Evolutionary conservation across 2,113 vertebrate species (phyloP).

Genomic region (Herpetotheres cachinnans): DNA sequence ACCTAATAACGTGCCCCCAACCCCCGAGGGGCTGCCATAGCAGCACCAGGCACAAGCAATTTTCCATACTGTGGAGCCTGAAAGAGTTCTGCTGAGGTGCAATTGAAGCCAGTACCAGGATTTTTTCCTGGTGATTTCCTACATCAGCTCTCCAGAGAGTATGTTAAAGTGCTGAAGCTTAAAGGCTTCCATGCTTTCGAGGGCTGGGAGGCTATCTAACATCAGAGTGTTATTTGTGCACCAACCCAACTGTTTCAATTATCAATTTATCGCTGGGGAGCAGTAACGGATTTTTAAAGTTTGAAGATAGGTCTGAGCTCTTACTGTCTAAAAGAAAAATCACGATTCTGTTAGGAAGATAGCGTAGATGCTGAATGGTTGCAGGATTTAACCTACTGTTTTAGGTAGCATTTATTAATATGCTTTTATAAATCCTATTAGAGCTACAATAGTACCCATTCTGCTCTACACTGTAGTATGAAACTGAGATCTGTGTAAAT

Average conservation of each 20-base stretch:
- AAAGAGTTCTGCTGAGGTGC: not conserved
- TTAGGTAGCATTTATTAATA: not conserved
- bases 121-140: not conserved
- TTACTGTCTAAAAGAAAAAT: not conserved
- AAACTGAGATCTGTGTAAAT: not conserved
- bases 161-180: not conserved
- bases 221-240: not conserved
- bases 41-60: not conserved
- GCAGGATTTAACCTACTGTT: not conserved
- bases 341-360: not conserved
- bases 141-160: not conserved
- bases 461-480: not conserved
- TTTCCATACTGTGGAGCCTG: not conserved
- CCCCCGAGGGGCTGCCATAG: not conserved
- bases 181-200: not conserved
- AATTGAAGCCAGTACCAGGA: not conserved
- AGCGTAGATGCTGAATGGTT: not conserved
- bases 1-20: not conserved
- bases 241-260: constrained; percentile 15
- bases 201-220: not conserved
- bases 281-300: constrained; percentile 3
- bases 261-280: not conserved
- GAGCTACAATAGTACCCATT: not conserved
- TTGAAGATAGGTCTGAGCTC: not conserved
- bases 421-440: not conserved